Evolutionary conservation across 2,113 vertebrate genomes (phyloP).

Genomic region (Anguilla rostrata): DNA sequence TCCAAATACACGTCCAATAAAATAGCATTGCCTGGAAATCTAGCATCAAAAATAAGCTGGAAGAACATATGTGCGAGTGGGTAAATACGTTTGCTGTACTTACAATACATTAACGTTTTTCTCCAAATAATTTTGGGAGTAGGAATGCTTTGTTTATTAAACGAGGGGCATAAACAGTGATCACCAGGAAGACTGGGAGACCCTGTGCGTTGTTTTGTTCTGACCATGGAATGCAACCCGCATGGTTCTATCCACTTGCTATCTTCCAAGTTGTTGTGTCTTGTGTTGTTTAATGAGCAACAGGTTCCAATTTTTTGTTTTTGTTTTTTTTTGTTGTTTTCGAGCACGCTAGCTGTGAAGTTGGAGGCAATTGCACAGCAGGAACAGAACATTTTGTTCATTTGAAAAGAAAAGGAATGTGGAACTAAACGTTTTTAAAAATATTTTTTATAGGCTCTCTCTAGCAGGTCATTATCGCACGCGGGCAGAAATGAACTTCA

Average conservation of each 20-base stretch:
- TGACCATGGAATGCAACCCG: too few relatives aligned
- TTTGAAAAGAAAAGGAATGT: not conserved
- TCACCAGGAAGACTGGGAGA: too few relatives aligned
- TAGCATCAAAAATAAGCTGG: too few relatives aligned
- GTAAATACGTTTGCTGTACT: too few relatives aligned
- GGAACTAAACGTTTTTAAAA: not conserved
- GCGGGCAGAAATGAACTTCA: not conserved
- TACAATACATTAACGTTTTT: not conserved
- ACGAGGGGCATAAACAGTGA: not conserved
- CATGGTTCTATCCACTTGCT: too few relatives aligned
- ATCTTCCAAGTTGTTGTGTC: too few relatives aligned
- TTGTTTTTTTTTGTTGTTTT: not conserved
- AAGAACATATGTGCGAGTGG: too few relatives aligned
- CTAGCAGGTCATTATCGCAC: not conserved
- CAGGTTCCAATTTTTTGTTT: not conserved
- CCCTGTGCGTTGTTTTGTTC: too few relatives aligned
- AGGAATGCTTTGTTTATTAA: not conserved
- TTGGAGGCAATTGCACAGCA: not conserved
- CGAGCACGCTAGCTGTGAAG: not conserved
- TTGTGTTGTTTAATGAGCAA: too few relatives aligned
- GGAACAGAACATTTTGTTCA: not conserved
- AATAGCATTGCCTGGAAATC: too few relatives aligned
- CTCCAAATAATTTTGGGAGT: not conserved
- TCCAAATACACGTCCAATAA: not conserved
- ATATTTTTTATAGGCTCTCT: not conserved